A percentile compares a stretch with the other conserved stretches of the same genome.
Evolutionary conservation across 2,113 vertebrate species (phyloP).

Genomic region (Etheostoma spectabile): DNA sequence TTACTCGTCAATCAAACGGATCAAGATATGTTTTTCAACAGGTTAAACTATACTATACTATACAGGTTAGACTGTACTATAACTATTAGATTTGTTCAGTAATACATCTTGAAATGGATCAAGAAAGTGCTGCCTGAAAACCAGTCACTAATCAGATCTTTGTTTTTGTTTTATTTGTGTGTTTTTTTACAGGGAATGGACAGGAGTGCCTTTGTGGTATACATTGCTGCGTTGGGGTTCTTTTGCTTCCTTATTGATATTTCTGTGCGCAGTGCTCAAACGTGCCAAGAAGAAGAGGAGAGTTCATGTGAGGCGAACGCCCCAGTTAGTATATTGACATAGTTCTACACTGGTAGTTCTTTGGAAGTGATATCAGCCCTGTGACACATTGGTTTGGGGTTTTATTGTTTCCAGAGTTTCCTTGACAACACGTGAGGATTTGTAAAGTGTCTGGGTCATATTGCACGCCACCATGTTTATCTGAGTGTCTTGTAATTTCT

Average conservation of each 20-base stretch:
- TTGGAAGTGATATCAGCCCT: slow-evolving; percentile 2
- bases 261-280: slow-evolving; percentile 37
- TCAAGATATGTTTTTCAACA: slow-evolving; percentile 5
- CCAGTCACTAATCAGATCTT: neutral
- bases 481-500: neutral
- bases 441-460: neutral
- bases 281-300: slow-evolving; percentile 9
- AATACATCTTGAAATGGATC: neutral
- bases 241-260: slow-evolving; percentile 54
- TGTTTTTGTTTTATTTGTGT: neutral
- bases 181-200: slow-evolving; percentile 47
- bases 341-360: neutral
- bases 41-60: slow-evolving; percentile 11
- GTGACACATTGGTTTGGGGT: neutral
- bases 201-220: slow-evolving; percentile 69
- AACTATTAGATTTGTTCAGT: neutral
- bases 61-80: neutral
- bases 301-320: neutral
- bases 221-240: slow-evolving; percentile 66
- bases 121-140: neutral
- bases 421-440: neutral
- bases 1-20: slow-evolving; percentile 44
- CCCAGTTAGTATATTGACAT: neutral
- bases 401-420: neutral
- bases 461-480: neutral